phyloP scores from a whole-genome alignment of 2,888 invertebrate genomes.

The Tipula confusa region DNA sequence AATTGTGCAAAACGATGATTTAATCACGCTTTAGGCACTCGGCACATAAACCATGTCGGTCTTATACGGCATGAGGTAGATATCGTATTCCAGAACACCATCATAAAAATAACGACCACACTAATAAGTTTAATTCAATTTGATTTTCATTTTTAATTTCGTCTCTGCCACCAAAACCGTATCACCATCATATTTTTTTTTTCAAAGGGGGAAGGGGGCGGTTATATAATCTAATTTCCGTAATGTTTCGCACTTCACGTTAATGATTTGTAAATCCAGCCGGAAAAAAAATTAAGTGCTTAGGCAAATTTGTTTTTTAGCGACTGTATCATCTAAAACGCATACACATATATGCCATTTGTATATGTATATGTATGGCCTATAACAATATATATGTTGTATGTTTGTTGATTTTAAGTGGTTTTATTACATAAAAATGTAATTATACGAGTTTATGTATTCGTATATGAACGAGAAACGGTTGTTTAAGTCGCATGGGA shows the following conservation, averaged over 20 bases:
- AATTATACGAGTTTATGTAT: not conserved
- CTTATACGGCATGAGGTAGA: no score
- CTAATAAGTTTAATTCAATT: not conserved
- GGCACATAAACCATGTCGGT: no score
- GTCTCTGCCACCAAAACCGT: not conserved
- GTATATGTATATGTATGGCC: no score
- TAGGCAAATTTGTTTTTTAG: not conserved
- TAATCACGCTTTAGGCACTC: not conserved
- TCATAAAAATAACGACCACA: not conserved
- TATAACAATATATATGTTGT: not conserved
- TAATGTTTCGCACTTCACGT: not conserved
- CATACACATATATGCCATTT: not conserved
- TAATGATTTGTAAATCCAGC: not conserved
- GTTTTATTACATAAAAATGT: slow-evolving; percentile 3
- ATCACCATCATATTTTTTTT: not conserved
- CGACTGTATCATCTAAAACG: not conserved
- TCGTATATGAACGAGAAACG: not conserved
- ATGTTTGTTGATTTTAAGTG: not conserved
- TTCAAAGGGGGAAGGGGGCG: not conserved
- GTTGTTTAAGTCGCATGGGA: not conserved
- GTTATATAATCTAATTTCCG: not conserved
- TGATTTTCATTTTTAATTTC: not conserved
- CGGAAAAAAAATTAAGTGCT: not conserved
- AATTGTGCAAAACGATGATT: not conserved
- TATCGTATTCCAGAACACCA: not conserved